Conservation (phyloP, 2,797 vertebrate species). For the Acanthurus leucopareius region DNA sequence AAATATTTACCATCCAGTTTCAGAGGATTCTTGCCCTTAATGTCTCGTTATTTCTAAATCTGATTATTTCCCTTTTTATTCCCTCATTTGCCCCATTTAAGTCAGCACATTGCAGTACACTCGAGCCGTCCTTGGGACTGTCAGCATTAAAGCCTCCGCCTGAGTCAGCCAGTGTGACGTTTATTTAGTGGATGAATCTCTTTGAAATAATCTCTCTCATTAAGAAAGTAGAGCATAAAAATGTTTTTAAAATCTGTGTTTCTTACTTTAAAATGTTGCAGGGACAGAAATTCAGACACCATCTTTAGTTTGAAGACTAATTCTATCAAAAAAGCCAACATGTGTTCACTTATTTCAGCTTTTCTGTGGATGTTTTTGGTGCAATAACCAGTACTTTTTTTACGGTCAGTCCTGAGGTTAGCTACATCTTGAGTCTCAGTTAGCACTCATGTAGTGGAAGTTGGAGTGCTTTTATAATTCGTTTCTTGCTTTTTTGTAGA, state of each 20-base stretch:
- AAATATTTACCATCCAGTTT: background rate
- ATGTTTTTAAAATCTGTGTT: background rate
- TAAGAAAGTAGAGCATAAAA: background rate
- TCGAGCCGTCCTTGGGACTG: slow-evolving; percentile 6
- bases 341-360: background rate
- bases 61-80: slow-evolving; percentile 11
- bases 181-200: slow-evolving; percentile 4
- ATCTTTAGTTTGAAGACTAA: background rate
- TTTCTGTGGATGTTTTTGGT: background rate
- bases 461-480: too few species aligned
- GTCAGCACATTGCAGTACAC: background rate
- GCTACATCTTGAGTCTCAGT: too few species aligned
- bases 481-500: too few species aligned
- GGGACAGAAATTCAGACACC: background rate
- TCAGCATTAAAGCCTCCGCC: slow-evolving; percentile 14
- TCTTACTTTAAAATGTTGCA: slow-evolving; percentile 11
- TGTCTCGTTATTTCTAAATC: background rate
- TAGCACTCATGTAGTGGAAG: too few species aligned
- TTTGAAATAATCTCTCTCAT: slow-evolving; percentile 19
- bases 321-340: background rate
- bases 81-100: background rate
- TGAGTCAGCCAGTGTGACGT: slow-evolving; percentile 13
- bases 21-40: background rate
- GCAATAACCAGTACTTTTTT: too few species aligned
- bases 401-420: too few species aligned